Conservation (phyloP, 2,797 vertebrate species). For the Gorsachius magnificus region DNA sequence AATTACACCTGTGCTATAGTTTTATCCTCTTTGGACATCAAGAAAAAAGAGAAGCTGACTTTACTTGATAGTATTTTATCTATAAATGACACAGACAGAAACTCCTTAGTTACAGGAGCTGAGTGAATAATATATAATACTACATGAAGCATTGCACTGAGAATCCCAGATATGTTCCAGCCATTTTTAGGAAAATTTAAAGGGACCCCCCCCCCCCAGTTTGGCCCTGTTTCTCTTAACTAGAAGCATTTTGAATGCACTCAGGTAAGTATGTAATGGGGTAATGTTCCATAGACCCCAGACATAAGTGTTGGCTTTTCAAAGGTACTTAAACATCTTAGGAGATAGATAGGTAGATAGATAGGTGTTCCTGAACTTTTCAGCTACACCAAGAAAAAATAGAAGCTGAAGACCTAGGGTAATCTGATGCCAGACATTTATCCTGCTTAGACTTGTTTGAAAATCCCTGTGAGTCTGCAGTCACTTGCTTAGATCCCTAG, state of each 20-base stretch:
- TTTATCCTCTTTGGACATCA: slow-evolving; percentile 7
- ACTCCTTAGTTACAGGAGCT: background rate
- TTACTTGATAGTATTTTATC: background rate
- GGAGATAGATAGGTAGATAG: background rate
- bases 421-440: background rate
- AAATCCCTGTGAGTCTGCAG: background rate
- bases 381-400: background rate
- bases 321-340: background rate
- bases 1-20: background rate
- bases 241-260: background rate
- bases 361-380: background rate
- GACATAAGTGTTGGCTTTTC: background rate
- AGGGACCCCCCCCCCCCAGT: no score
- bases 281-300: background rate
- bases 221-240: background rate
- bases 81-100: background rate
- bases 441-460: background rate
- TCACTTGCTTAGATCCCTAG: background rate
- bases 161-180: background rate
- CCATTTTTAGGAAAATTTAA: background rate
- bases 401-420: background rate
- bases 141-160: background rate
- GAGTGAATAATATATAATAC: background rate
- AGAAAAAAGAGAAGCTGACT: background rate
- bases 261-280: background rate